A percentile compares a stretch with the other conserved stretches of the same genome.
These are phyloP conservation scores for Enteromius paludinosus DNA, from an alignment of 2,797 vertebrate species.

Conservation along the genomic window DNA sequence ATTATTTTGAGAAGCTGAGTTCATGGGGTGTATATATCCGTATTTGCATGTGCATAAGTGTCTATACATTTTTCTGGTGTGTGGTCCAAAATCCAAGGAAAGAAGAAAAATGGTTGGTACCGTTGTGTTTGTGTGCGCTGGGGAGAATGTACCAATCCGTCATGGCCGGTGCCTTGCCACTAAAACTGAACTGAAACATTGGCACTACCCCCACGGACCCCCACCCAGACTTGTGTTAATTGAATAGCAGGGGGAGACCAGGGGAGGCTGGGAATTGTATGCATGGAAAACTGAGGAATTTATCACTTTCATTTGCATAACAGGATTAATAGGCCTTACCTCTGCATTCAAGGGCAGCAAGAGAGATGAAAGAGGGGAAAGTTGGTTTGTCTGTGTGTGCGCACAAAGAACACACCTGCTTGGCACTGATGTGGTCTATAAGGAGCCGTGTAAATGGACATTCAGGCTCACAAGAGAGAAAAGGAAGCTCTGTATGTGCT, in stretches of 20 bases:
- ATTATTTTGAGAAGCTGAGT: not conserved
- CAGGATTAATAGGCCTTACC: slow-evolving; percentile 77
- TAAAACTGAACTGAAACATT: slow-evolving; percentile 43
- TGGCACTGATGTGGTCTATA: slow-evolving; percentile 50
- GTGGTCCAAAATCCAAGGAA: slow-evolving; percentile 55
- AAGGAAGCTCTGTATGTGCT: slow-evolving; percentile 46
- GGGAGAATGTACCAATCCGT: slow-evolving; percentile 67
- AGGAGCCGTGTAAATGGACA: slow-evolving; percentile 32
- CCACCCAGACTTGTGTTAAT: slow-evolving; percentile 59
- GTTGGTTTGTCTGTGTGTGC: slow-evolving; percentile 39
- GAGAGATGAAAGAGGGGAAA: slow-evolving; percentile 36
- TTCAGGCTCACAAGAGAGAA: slow-evolving; percentile 29
- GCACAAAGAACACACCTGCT: slow-evolving; percentile 69
- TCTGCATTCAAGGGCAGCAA: slow-evolving; percentile 66
- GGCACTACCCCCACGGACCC: slow-evolving; percentile 39
- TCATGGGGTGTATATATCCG: not conserved
- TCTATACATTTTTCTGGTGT: slow-evolving; percentile 20
- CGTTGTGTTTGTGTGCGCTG: slow-evolving; percentile 32
- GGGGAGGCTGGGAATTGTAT: slow-evolving; percentile 63
- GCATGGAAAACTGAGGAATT: slow-evolving; percentile 65
- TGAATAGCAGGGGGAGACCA: slow-evolving; percentile 60
- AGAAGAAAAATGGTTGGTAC: slow-evolving; percentile 51
- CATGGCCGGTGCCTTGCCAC: slow-evolving; percentile 61
- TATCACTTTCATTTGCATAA: slow-evolving; percentile 78
- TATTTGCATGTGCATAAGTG: slow-evolving; percentile 31